A percentile compares a stretch with the other conserved stretches of the same genome.
These are phyloP conservation scores for Malurus melanocephalus DNA, from an alignment of 2,113 vertebrate genomes.

Conservation along the genomic window DNA sequence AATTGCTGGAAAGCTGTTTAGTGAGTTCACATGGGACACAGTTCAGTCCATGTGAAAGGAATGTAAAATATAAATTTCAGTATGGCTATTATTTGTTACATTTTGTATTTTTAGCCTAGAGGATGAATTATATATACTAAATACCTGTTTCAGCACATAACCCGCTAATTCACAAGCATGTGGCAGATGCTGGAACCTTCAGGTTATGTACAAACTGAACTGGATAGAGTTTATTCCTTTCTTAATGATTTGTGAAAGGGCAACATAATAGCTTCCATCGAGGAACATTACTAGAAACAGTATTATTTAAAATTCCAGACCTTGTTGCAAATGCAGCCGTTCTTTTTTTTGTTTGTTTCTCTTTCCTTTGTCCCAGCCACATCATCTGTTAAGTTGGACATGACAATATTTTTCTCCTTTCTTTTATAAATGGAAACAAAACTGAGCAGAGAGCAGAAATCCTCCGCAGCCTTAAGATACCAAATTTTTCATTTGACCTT, in stretches of 20 bases:
- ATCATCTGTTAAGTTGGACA: constrained; percentile 7
- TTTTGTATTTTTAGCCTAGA: constrained; percentile 11
- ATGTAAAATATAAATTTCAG: neutral
- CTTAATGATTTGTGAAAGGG: neutral
- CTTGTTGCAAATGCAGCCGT: neutral
- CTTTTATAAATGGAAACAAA: neutral
- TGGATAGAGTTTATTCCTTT: neutral
- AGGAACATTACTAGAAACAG: neutral
- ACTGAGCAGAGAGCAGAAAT: neutral
- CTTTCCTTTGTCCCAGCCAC: neutral
- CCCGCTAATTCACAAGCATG: neutral
- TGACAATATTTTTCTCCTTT: constrained; percentile 4
- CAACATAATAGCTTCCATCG: neutral
- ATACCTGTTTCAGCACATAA: constrained; percentile 1
- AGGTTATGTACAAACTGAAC: neutral
- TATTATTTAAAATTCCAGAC: neutral
- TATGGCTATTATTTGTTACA: neutral
- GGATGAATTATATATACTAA: neutral
- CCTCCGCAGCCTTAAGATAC: constrained; percentile 23
- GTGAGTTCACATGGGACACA: neutral
- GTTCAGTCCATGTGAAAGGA: neutral
- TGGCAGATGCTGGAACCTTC: neutral
- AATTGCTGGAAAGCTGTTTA: neutral
- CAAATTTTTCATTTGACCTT: constrained; percentile 55
- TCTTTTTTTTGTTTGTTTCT: neutral